These are phyloP conservation scores for Celastrina argiolus DNA, from an alignment of 2,888 invertebrate species.

Conservation along the genomic window DNA sequence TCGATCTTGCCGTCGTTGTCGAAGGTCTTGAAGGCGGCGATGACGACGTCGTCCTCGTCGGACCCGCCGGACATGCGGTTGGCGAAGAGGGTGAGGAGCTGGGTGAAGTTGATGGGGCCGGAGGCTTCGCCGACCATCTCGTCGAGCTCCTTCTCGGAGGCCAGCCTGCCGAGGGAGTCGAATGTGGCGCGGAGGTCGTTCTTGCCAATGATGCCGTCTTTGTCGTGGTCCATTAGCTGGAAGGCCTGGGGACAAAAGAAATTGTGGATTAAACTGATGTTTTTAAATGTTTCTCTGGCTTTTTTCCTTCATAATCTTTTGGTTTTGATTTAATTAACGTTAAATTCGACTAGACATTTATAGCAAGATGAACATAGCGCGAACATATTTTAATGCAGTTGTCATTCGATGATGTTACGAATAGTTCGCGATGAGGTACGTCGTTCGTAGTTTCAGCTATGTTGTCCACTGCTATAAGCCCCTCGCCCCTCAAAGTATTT, in stretches of 20 bases:
- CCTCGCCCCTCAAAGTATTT: no score
- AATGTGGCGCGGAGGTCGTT: conserved; percentile 94
- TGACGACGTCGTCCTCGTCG: conserved; percentile 95
- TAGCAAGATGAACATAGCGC: no score
- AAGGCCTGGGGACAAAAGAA: conserved; percentile 81
- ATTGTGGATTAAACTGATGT: no score
- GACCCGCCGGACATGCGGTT: conserved; percentile 94
- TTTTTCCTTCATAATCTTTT: no score
- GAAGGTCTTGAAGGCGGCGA: conserved; percentile 94
- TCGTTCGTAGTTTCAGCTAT: no score
- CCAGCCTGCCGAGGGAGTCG: conserved; percentile 93
- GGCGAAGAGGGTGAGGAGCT: conserved; percentile 94
- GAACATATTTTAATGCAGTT: no score
- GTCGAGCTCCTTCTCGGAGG: conserved; percentile 93
- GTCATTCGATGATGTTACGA: no score
- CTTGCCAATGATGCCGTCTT: conserved; percentile 94
- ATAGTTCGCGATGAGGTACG: no score
- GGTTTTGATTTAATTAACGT: no score
- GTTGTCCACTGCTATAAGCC: no score
- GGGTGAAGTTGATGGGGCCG: conserved; percentile 97
- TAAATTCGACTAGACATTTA: no score
- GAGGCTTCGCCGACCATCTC: conserved; percentile 92
- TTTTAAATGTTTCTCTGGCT: no score
- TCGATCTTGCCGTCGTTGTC: conserved; percentile 93
- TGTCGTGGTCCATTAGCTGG: conserved; percentile 97